These are phyloP conservation scores for Eubasilissa splendida DNA, from an alignment of 2,888 invertebrate species.

Conservation along the genomic window DNA sequence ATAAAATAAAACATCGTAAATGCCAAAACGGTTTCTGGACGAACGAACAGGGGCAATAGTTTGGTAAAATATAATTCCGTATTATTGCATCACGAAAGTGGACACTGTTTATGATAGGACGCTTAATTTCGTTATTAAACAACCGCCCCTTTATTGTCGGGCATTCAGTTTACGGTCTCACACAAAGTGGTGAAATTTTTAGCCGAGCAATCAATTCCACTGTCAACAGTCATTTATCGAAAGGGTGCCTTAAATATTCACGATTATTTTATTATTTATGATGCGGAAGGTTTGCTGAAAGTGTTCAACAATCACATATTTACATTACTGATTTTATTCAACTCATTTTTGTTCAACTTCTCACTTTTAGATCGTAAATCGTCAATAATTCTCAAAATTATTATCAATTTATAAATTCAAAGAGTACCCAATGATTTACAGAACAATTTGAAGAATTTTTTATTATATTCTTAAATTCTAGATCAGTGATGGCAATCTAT, in stretches of 20 bases:
- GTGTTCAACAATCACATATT: neutral
- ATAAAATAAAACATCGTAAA: conserved; percentile 8
- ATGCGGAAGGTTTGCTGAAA: neutral
- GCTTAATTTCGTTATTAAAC: conserved; percentile 13
- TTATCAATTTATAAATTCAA: too few relatives aligned
- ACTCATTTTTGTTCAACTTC: too few relatives aligned
- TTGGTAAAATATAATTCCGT: conserved; percentile 26
- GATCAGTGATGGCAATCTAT: too few relatives aligned
- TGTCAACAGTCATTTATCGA: conserved; percentile 5
- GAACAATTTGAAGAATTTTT: too few relatives aligned
- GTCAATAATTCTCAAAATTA: too few relatives aligned
- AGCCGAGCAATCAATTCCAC: neutral
- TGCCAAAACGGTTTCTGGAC: neutral
- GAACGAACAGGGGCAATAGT: neutral
- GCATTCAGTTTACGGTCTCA: conserved; percentile 6
- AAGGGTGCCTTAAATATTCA: conserved; percentile 13
- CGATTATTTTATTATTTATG: neutral
- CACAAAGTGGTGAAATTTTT: neutral
- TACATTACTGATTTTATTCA: neutral
- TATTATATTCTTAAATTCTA: too few relatives aligned
- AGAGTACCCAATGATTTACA: too few relatives aligned
- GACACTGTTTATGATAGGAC: conserved; percentile 13
- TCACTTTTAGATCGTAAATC: too few relatives aligned
- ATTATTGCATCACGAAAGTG: conserved; percentile 5
- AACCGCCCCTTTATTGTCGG: conserved; percentile 11